Percentiles rank a stretch among this genome's conserved stretches.
phyloP scores from a whole-genome alignment of 2,888 invertebrate species.

The Nemoura dubitans region DNA sequence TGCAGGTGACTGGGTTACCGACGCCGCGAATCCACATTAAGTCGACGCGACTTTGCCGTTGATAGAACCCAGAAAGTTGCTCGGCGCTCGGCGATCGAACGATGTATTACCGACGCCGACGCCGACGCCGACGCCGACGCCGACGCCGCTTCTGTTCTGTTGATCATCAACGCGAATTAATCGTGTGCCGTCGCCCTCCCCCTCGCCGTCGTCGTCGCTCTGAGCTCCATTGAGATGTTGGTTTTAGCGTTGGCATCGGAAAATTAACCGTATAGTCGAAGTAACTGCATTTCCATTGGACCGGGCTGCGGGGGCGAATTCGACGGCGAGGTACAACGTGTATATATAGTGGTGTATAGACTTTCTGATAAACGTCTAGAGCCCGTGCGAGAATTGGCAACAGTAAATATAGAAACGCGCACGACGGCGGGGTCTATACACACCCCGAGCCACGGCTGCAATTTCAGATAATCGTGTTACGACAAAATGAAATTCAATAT shows the following conservation, averaged over 20 bases:
- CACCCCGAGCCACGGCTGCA: neutral
- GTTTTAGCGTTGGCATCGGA: neutral
- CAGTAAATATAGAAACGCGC: too few species aligned
- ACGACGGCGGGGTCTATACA: neutral
- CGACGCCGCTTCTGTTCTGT: neutral
- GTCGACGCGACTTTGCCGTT: neutral
- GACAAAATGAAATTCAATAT: constrained; percentile 12
- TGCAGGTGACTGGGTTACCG: neutral
- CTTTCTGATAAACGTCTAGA: neutral
- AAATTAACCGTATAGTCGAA: neutral
- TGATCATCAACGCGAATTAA: neutral
- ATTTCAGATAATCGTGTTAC: constrained; percentile 4
- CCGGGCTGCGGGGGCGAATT: neutral
- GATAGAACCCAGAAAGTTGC: neutral
- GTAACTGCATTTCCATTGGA: too few species aligned
- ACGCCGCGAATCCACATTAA: neutral
- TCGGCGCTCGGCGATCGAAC: neutral
- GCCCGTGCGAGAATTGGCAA: too few species aligned
- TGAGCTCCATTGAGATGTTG: neutral
- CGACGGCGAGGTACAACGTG: neutral
- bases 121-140: neutral
- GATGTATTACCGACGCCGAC: neutral
- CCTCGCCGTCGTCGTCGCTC: too few species aligned
- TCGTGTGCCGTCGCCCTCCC: neutral
- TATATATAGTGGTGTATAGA: too few species aligned